Conservation (phyloP, 2,888 invertebrate genomes). For the Lasiommata megera region DNA sequence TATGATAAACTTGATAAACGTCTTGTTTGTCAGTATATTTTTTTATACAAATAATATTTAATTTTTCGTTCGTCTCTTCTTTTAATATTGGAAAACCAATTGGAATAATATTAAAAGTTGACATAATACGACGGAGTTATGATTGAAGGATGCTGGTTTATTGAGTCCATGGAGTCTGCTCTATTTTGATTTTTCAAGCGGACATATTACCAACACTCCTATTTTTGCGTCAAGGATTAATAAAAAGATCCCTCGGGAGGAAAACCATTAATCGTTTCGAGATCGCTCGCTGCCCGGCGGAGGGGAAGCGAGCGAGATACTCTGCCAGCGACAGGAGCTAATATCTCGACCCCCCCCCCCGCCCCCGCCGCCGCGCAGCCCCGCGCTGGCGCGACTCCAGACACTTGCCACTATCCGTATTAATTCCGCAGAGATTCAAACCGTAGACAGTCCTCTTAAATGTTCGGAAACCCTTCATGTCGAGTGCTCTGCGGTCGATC, state of each 20-base stretch:
- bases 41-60: too few species aligned
- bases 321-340: slow-evolving; percentile 5
- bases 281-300: not conserved
- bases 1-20: too few species aligned
- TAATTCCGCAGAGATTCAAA: not conserved
- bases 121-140: too few species aligned
- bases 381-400: slow-evolving; percentile 44
- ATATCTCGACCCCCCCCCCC: not conserved
- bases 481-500: too few species aligned
- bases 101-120: too few species aligned
- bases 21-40: too few species aligned
- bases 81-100: too few species aligned
- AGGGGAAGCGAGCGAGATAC: not conserved
- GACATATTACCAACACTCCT: not conserved
- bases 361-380: not conserved
- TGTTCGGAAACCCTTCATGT: too few species aligned
- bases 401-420: slow-evolving; percentile 28
- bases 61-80: too few species aligned
- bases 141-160: too few species aligned
- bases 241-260: not conserved
- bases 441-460: not conserved
- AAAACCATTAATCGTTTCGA: slow-evolving; percentile 2
- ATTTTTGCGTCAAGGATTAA: not conserved
- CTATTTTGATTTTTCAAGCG: too few species aligned
- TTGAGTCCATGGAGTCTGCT: too few species aligned